Base-by-base conservation (phyloP, 2,888 invertebrate genomes). In the Lapara coniferarum region DNA sequence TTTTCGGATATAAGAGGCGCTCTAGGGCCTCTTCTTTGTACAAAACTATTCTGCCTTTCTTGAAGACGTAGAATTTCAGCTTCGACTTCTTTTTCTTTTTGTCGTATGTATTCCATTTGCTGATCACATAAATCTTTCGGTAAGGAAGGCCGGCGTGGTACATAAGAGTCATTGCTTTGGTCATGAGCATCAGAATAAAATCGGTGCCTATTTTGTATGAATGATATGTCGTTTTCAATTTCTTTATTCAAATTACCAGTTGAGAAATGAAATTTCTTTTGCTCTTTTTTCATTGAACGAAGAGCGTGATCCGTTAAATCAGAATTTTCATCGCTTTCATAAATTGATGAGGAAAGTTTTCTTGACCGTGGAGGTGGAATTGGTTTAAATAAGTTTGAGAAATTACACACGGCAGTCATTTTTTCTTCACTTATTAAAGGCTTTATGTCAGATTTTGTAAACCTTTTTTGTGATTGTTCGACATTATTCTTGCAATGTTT, bases 31-130 rank as follows among this genome's bases (percentile, higher is more conserved):
- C 75, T 84, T 74, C 75, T 86, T 52, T 82, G 79, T 12, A 67
- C 46, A 55, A 75, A 74, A 13, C 66, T 72, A 68, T 78, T 74
- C 69, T 95, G 95, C 77, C 95, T 94, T 56, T 93, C 90, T 87
- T 96, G 96, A 52, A 96, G 85, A 0, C 95, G 91, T 73, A 95
- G 94, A 74, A 96, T 94, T 88, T 96, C 96, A 46, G 94, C 89
- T 87, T 95, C 95, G 8, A 96, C 94, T 83, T 96, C 95, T 77
- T 95, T 94, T 88, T 96, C 96, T 86, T 96, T 96, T 84, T 94
- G 94, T 51, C 94, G 86, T 51, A 96, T 95, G 75, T 96, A 95
- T 80, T 95, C 94, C 88, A 96, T 94, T 89, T 95, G 95, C 76
- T 94, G 93, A 70, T 95, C 94, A 86, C 94, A 95, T 81, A 96